Evolutionary conservation across 2,888 invertebrate genomes (phyloP).

Genomic region (Erebia ligea): DNA sequence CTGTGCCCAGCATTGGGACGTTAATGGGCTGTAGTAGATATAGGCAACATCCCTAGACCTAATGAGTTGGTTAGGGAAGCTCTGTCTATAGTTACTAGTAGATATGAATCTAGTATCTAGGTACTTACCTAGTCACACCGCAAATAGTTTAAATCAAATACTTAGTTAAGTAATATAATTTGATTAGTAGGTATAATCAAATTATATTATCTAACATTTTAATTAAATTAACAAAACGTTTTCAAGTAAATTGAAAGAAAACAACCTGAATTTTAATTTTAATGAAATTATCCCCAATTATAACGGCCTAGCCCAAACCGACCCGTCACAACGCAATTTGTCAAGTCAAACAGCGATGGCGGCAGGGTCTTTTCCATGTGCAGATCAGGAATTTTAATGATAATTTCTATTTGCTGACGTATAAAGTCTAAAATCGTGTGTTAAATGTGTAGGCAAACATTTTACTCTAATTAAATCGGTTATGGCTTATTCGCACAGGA

Average conservation of each 20-base stretch:
- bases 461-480: slow-evolving; percentile 37
- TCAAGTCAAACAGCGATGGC: slow-evolving; percentile 77
- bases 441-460: slow-evolving; percentile 40
- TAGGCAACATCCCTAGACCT: too few relatives aligned
- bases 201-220: not conserved
- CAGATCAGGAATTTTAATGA: slow-evolving; percentile 20
- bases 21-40: too few relatives aligned
- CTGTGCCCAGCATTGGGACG: too few relatives aligned
- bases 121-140: too few relatives aligned
- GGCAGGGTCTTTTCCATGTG: slow-evolving; percentile 53
- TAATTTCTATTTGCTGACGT: slow-evolving; percentile 53
- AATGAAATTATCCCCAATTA: slow-evolving; percentile 60
- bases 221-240: slow-evolving; percentile 27
- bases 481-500: slow-evolving; percentile 27
- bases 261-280: slow-evolving; percentile 45
- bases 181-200: too few relatives aligned
- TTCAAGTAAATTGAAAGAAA: slow-evolving; percentile 55
- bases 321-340: slow-evolving; percentile 82
- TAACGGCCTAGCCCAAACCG: slow-evolving; percentile 57
- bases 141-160: too few relatives aligned
- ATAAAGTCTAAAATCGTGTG: slow-evolving; percentile 63
- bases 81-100: too few relatives aligned
- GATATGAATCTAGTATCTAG: too few relatives aligned
- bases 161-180: too few relatives aligned
- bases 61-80: too few relatives aligned